These are phyloP conservation scores for Heliconius charithonia DNA, from an alignment of 2,888 invertebrate genomes.

Conservation along the genomic window DNA sequence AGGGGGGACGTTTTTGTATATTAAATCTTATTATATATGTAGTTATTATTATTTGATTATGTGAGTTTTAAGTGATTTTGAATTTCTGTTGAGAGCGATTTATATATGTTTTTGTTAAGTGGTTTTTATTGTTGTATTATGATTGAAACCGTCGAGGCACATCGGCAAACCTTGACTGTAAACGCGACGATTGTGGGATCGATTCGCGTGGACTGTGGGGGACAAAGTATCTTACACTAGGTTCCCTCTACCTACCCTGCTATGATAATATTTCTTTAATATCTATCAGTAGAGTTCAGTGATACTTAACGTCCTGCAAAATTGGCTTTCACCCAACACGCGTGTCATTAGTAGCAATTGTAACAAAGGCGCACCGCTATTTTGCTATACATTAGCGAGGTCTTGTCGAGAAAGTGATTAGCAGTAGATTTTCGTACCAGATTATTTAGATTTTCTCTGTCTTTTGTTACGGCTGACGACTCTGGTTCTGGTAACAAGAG, in stretches of 20 bases:
- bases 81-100: neutral
- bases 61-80: neutral
- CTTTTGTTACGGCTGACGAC: neutral
- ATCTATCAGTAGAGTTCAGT: neutral
- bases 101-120: neutral
- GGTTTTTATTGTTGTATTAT: neutral
- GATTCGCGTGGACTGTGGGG: no score
- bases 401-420: slow-evolving; percentile 6
- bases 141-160: neutral
- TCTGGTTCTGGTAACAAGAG: neutral
- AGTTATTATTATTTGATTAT: neutral
- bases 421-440: neutral
- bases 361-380: neutral
- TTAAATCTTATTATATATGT: neutral
- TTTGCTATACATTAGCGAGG: slow-evolving; percentile 9
- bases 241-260: neutral
- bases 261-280: neutral
- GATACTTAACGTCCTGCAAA: neutral
- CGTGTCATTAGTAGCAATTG: neutral
- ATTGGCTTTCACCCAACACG: slow-evolving; percentile 24
- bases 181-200: no score
- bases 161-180: no score
- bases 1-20: slow-evolving; percentile 1
- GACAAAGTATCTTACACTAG: neutral
- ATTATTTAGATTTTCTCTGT: neutral